Base-by-base conservation (phyloP, 2,113 vertebrate genomes). In the Cephalophus harveyi region DNA sequence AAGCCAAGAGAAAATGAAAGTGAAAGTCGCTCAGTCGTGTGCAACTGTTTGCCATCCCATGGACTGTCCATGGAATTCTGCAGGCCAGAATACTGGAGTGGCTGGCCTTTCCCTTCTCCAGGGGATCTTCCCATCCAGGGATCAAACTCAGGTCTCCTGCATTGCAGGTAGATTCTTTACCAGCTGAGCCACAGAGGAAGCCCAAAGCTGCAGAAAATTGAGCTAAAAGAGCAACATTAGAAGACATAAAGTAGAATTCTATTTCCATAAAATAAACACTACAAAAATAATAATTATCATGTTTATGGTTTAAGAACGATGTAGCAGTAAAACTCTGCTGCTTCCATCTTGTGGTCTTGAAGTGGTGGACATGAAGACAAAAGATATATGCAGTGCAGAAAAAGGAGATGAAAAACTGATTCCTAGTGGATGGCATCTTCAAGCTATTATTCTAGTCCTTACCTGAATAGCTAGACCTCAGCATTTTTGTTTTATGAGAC, bases 1-100 rank as follows among this genome's bases (percentile, higher is more conserved):
- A 97, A 74, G 54, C 50, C 59, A 81, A 30, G 33, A 67, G 64
- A 67, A 67, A 67, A n/a, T 36, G 8, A 67, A 36, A 67, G 8
- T 0, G 16, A 67, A 36, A 67, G 33, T 36, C 33, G 0, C 4
- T 67, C 64, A 67, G 33, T 67, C 8, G 0, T 67, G 4, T 67
- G 16, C 8, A 9, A 36, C 33, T 67, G 8, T 60, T 60, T 67
- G 64, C 2, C 4, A n/a, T 67, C 8, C 33, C 64, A 36, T 19
- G 64, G 4, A 21, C 8, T 67, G 33, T 19, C 33, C 33, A n/a
- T 67, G 64, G 2, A 67, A 67, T 36, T 67, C 33, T 36, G 16
- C 33, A 67, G 64, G 64, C 33, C 33, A n/a, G 33, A 67, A 67
- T 67, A n/a, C 16, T 67, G 17, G 64, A n/a, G 17, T 67, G 64